Evolutionary conservation across 2,797 vertebrate genomes (phyloP), one percentile per base, ranked within the genome.

Genomic region (Hyperoplus immaculatus): DNA sequence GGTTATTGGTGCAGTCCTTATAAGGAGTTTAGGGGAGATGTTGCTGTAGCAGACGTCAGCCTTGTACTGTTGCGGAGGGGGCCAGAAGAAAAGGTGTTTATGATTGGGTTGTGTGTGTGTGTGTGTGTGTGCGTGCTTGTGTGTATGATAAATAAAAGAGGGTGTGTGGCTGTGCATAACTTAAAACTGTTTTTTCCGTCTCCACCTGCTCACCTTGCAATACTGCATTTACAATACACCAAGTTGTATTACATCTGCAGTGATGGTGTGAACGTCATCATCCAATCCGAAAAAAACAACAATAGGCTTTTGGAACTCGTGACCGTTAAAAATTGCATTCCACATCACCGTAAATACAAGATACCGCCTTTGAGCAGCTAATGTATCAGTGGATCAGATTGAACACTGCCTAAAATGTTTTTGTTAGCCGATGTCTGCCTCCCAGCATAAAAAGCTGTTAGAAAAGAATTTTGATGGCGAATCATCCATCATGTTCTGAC

Each of bases 241-340:
- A 74, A 81, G 84, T 78, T 5, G 29, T 16, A 72, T 58, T 59
- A 72, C 21, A 54, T 64, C 58, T 66, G 56, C 75, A 58, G 58
- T 1, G 5, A 51, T 13, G 61, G 15, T 53, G 47, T 68, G 65
- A 49, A 77, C 78, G 56, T 84, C 67, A 79, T 72, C 61, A 74
- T 68, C 14, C 29, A 72, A 66, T 80, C 59, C 21, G 42, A 65
- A 77, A 82, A 82, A 80, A 59, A n/a, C 73, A 87, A 84, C 77
- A 70, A 77, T 10, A 42, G 29, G 62, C 39, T 57, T 39, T 47
- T 57, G 21, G 59, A 75, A 69, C 63, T 65, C 72, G 63, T 59
- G 56, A 71, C 61, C 21, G 15, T 36, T 80, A 41, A 76, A 82
- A 82, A 72, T 70, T 14, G 75, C 78, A 75, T 67, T 75, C 51